Percentiles rank a stretch among this genome's conserved stretches.
These are phyloP conservation scores for Hassar affinis DNA, from an alignment of 2,113 vertebrate species.

Conservation along the genomic window DNA sequence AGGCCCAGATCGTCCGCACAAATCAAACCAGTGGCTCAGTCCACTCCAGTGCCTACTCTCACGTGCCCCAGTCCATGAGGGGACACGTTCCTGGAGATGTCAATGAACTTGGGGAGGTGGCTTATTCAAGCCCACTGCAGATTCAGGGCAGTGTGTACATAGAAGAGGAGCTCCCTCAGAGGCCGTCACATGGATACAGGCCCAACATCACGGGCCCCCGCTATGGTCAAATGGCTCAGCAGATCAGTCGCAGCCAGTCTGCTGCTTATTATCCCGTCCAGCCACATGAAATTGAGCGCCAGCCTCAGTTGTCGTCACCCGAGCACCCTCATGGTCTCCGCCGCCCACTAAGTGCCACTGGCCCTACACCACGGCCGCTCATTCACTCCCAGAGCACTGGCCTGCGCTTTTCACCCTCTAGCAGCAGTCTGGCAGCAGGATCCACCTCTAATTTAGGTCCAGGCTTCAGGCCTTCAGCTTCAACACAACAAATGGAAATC, in stretches of 20 bases:
- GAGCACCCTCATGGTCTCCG: constrained; percentile 82
- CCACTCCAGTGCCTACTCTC: constrained; percentile 74
- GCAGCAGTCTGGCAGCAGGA: constrained; percentile 81
- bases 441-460: constrained; percentile 74
- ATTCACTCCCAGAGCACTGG: constrained; percentile 88
- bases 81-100: constrained; percentile 85
- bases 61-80: constrained; percentile 83
- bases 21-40: constrained; percentile 76
- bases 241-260: constrained; percentile 91
- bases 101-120: constrained; percentile 64
- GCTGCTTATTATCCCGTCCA: constrained; percentile 89
- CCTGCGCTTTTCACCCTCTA: constrained; percentile 86
- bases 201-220: constrained; percentile 61
- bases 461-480: constrained; percentile 85
- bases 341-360: constrained; percentile 82
- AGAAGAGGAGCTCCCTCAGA: constrained; percentile 84
- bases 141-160: constrained; percentile 80
- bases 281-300: constrained; percentile 82
- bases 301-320: constrained; percentile 72
- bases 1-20: constrained; percentile 85
- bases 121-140: constrained; percentile 76
- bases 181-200: constrained; percentile 76
- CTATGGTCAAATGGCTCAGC: constrained; percentile 77
- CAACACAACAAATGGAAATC: constrained; percentile 89
- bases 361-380: constrained; percentile 80